Percentiles rank a stretch among this genome's conserved stretches.
These are phyloP conservation scores for Drosophila putrida DNA, from an alignment of 2,888 invertebrate species.

Conservation along the genomic window DNA sequence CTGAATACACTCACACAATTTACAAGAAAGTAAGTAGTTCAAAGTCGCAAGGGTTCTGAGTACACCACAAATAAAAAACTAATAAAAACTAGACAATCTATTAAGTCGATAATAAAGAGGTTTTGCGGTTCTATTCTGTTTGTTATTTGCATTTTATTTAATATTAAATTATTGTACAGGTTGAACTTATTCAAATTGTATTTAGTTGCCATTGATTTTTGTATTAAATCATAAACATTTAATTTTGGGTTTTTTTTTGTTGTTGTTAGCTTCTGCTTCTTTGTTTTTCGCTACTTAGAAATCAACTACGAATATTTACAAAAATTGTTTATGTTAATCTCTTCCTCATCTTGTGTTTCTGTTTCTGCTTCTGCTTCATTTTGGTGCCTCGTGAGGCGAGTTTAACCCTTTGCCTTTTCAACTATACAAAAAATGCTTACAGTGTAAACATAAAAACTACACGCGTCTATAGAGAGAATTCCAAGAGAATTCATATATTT, in stretches of 20 bases:
- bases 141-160: slow-evolving; percentile 70
- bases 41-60: slow-evolving; percentile 27
- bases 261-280: slow-evolving; percentile 29
- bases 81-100: not conserved
- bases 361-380: not conserved
- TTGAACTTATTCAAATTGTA: slow-evolving; percentile 80
- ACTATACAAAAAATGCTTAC: slow-evolving; percentile 76
- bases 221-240: slow-evolving; percentile 73
- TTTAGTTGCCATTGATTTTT: slow-evolving; percentile 72
- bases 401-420: slow-evolving; percentile 48
- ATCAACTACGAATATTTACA: slow-evolving; percentile 79
- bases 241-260: slow-evolving; percentile 37
- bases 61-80: not conserved
- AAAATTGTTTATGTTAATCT: slow-evolving; percentile 37
- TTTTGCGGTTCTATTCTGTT: slow-evolving; percentile 17
- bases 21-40: slow-evolving; percentile 29
- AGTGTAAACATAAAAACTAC: slow-evolving; percentile 71
- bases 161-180: slow-evolving; percentile 83
- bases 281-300: slow-evolving; percentile 74
- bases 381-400: slow-evolving; percentile 11
- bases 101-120: not conserved
- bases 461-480: slow-evolving; percentile 47
- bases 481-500: slow-evolving; percentile 51
- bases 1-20: slow-evolving; percentile 1
- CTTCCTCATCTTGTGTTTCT: slow-evolving; percentile 1